Base-by-base conservation (phyloP, 2,113 vertebrate genomes). In the Willisornis vidua region DNA sequence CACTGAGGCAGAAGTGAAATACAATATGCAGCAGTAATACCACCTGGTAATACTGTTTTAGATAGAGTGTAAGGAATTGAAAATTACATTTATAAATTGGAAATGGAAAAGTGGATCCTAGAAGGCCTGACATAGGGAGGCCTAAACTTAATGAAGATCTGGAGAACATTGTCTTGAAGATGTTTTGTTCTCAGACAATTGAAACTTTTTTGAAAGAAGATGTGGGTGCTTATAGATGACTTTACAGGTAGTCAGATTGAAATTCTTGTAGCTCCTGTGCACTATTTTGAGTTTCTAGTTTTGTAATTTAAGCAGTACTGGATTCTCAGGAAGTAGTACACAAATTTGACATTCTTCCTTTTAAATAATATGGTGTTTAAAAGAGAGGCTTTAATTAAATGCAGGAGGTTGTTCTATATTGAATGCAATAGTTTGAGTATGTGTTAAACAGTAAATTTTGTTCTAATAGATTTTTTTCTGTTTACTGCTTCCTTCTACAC, bases 171-270 rank as follows among this genome's bases (percentile, higher is more conserved):
- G 14, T 65, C 19, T 55, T 74, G 43, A 67, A 84, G 19, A 7
- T n/a, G 18, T 43, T 52, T 77, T 35, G 8, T 23, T 74, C 23
- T 74, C 28, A 7, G 33, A 7, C 15, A 86, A 20, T 12, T 58
- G 7, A 45, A 71, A 54, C 8, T 51, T 49, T 55, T 49, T 24
- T 16, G 10, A 39, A 28, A 29, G 62, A 62, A 62, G 8, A 24
- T 0, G 0, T 52, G 14, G 2, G 4, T 72, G 5, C 13, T 55
- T 88, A 55, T 35, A 70, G 55, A 12, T 66, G 6, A 26, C 9
- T 88, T 92, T 19, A 28, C 19, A 66, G 37, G 41, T 65, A 45
- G 41, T 90, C 72, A 66, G 10, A 66, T 0, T 51, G 85, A 74
- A 14, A 9, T 72, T 33, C 1, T 51, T 46, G 15, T 80, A 77